Percentiles rank a stretch among this genome's conserved stretches.
Conservation (phyloP, 2,113 vertebrate species). For the Forbesichthys agassizii region DNA sequence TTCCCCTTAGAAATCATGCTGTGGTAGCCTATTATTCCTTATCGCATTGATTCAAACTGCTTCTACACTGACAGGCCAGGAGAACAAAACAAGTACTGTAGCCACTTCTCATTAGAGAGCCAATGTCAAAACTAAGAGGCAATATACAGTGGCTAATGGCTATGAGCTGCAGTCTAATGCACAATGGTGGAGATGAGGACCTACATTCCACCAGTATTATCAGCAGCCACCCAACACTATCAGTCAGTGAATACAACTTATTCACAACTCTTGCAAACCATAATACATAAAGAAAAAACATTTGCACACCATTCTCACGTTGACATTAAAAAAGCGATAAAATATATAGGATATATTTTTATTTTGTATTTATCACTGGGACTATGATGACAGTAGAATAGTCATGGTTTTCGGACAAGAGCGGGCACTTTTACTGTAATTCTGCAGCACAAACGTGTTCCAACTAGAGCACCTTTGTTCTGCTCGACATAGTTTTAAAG, state of each 20-base stretch:
- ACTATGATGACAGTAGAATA: too few relatives aligned
- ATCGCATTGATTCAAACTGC: neutral
- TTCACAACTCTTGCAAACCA: too few relatives aligned
- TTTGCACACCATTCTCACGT: too few relatives aligned
- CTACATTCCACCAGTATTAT: neutral
- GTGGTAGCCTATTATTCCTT: neutral
- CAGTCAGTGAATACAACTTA: too few relatives aligned
- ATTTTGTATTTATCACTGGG: too few relatives aligned
- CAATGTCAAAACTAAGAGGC: neutral
- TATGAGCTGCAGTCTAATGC: too few relatives aligned
- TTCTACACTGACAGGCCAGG: neutral
- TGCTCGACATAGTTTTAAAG: conserved; percentile 12
- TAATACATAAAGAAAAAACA: too few relatives aligned
- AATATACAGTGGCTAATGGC: neutral
- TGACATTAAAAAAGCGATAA: too few relatives aligned
- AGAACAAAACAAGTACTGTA: neutral
- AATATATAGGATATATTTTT: neutral
- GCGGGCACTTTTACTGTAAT: neutral
- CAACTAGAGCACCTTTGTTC: conserved; percentile 14
- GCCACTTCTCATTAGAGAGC: neutral
- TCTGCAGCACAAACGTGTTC: conserved; percentile 5
- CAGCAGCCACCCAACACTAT: too few relatives aligned
- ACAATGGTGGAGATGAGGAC: neutral
- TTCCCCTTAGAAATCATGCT: too few relatives aligned
- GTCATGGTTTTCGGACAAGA: neutral